Base-by-base conservation (phyloP, 2,797 vertebrate genomes). In the Diglossa cyanea region DNA sequence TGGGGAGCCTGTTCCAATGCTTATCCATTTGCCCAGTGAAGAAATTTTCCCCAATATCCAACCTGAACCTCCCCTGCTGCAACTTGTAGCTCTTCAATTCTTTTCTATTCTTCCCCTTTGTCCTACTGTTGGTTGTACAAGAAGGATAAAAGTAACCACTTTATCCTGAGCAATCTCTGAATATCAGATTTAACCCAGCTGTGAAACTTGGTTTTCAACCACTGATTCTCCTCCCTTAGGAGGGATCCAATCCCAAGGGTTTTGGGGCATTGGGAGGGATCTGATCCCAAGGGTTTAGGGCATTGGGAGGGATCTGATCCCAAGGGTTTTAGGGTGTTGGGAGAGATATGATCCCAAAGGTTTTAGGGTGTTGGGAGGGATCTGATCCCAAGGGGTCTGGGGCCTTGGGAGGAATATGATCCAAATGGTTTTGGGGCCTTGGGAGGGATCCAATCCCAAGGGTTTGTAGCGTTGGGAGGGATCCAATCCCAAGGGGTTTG, bases 61-160 rank as follows among this genome's bases (percentile, higher is more conserved):
- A 16, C 30, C 30, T 10, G 21, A 65, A 47, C 17, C 10, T 47
- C 20, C 10, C 13, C 45, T 14, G 20, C 8, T 4, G 3, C 39
- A 83, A 35, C 4, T 35, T 35, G 39, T 6, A 26, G 39, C 33
- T 35, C 35, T 35, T 35, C 35, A 35, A 35, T 35, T 35, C 35
- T 35, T 35, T 35, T 35, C 35, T 35, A 35, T 35, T 35, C 35
- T 9, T 8, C 8, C n/a, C 20, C 17, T 25, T 77, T 6, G 11
- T 37, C 20, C 30, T 17, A 25, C 3, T 0, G 0, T 1, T 30
- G 48, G 6, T 4, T 39, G n/a, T 9, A 62, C 0, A 2, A 71
- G 19, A 16, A 78, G 26, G 24, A 40, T 25, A 26, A 37, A 63
- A 76, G 5, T 2, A 45, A 62, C 18, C n/a, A 7, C 25, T 40